Base-by-base conservation (phyloP, 1,140 invertebrate genomes). In the Ceratosolen solmsi region DNA sequence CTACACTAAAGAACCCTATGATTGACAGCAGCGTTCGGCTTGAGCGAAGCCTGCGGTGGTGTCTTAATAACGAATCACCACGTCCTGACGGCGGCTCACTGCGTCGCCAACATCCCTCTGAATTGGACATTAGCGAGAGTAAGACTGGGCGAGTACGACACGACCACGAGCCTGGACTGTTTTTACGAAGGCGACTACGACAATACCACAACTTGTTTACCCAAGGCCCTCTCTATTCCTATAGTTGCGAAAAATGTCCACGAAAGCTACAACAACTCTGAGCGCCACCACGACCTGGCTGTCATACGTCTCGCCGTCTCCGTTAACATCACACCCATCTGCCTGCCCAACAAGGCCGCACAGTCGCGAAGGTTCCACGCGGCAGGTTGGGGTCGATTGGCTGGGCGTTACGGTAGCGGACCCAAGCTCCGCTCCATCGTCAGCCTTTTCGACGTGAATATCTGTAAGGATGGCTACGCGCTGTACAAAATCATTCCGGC, bases 71-170 rank as follows among this genome's bases (percentile, higher is more conserved):
- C 89, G 51, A 85, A 87, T 9, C 89, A 87, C 70, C 93, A 91
- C 87, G 88, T 94, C 4, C 78, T 94, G 11, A 93, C 93, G 9
- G 93, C 93, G 33, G 93, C 91, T 11, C 93, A 93, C 87, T 93
- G 93, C 84, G 84, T 93, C 1, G 30, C 76, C 17, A 84, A 82
- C 25, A 54, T 84, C 13, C 78, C 30, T n/a, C 13, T 9, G 25
- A 63, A 72, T 30, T 78, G 80, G 79, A 58, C 15, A 17, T n/a
- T 84, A 15, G 17, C 2, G 0, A 36, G 36, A 15, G 79, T 77
- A 1, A 63, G 82, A 3, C 49, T 81, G 5, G 79, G 82, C 15
- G 82, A 83, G 58, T 78, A 71, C 79, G 73, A 83, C 73, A 54
- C 46, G 1, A 3, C 9, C 25, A 56, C 63, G 0, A 0, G 5